Percentiles rank a stretch among this genome's conserved stretches.
Conservation (phyloP, 2,888 invertebrate species). For the Linnaemya tessellans region DNA sequence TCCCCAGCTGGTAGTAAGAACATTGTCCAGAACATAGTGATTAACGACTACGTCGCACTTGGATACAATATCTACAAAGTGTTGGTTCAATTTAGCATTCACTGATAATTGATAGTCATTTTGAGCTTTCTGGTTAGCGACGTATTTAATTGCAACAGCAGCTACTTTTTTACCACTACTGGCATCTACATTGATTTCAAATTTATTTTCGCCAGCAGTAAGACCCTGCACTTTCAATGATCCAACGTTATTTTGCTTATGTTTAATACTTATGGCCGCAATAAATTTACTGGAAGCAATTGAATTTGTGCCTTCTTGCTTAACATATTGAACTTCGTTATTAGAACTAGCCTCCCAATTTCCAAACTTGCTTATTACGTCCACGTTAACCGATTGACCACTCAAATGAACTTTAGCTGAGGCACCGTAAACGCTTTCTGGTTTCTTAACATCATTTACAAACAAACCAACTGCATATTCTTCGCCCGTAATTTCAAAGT, state of each 20-base stretch:
- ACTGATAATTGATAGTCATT: conserved; percentile 85
- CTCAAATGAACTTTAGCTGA: conserved; percentile 73
- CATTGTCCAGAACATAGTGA: conserved; percentile 78
- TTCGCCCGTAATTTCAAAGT: conserved; percentile 75
- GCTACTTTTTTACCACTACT: conserved; percentile 86
- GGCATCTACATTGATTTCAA: conserved; percentile 85
- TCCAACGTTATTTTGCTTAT: conserved; percentile 73
- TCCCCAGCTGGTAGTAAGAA: conserved; percentile 80
- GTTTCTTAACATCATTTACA: conserved; percentile 75
- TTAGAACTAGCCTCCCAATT: conserved; percentile 72
- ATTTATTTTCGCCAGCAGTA: conserved; percentile 74
- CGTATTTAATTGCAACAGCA: conserved; percentile 84
- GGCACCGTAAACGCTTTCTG: conserved; percentile 77
- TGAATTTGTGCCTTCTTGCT: conserved; percentile 65
- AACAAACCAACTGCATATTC: conserved; percentile 77
- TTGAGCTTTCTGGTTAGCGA: conserved; percentile 81
- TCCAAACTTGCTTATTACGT: conserved; percentile 74
- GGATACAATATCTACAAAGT: conserved; percentile 78
- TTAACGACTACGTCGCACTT: conserved; percentile 81
- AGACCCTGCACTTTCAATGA: conserved; percentile 84
- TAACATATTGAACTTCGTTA: conserved; percentile 73
- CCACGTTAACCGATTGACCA: conserved; percentile 71
- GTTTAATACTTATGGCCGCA: conserved; percentile 73
- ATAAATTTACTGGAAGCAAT: conserved; percentile 74
- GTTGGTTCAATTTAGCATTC: conserved; percentile 84